Percentiles rank a stretch among this genome's conserved stretches.
phyloP scores from a whole-genome alignment of 2,113 vertebrate genomes.

The Thomomys bottae region DNA sequence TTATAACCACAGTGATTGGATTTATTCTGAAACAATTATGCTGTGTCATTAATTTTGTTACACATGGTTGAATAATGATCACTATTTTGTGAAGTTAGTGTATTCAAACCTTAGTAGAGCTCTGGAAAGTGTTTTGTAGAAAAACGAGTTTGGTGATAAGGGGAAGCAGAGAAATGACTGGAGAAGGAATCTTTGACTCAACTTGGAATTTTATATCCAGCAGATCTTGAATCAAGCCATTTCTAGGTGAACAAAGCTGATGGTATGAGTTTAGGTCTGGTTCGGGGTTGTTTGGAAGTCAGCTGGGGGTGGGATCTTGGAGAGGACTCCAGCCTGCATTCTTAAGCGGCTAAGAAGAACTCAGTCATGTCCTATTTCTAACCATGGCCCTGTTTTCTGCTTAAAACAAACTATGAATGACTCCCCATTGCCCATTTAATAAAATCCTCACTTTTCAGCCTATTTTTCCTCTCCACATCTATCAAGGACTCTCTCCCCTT shows the following conservation, averaged over 20 bases:
- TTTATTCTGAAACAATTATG: neutral
- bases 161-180: neutral
- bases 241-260: neutral
- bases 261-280: neutral
- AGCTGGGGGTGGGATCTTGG: neutral
- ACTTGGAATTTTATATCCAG: neutral
- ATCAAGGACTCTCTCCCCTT: neutral
- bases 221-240: neutral
- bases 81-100: neutral
- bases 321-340: neutral
- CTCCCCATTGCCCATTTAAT: neutral
- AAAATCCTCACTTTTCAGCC: neutral
- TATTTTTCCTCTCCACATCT: neutral
- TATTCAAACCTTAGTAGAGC: neutral
- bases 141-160: neutral
- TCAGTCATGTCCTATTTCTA: neutral
- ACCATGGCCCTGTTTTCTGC: neutral
- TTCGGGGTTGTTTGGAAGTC: conserved; percentile 16
- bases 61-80: neutral
- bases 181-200: neutral
- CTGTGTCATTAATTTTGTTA: neutral
- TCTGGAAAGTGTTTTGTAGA: neutral
- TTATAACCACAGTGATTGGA: neutral
- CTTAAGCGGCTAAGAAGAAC: neutral
- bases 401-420: neutral